A percentile compares a stretch with the other conserved stretches of the same genome.
Conservation (phyloP, 1,140 invertebrate genomes). For the Conus ventricosus region DNA sequence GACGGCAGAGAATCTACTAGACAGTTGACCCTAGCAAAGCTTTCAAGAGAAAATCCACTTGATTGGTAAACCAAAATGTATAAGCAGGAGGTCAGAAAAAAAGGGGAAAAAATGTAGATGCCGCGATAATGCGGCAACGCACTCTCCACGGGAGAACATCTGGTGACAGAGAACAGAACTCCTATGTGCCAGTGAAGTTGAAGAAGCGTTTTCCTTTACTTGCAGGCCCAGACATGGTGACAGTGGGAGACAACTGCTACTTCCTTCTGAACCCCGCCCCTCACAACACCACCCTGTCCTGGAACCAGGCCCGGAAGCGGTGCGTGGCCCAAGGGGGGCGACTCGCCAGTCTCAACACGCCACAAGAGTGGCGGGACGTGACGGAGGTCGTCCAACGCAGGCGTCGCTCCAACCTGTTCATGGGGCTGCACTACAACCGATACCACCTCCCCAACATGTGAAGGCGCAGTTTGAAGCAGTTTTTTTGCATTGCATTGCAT, state of each 20-base stretch:
- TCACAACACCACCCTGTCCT: not conserved
- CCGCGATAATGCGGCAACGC: no score
- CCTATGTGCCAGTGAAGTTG: no score
- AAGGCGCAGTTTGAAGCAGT: not conserved
- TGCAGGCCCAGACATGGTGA: not conserved
- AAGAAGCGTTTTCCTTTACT: not conserved
- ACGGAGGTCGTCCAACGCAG: not conserved
- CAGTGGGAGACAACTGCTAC: not conserved
- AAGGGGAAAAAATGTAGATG: no score
- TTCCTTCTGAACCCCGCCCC: not conserved
- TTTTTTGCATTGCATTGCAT: not conserved
- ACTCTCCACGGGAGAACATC: no score
- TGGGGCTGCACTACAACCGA: conserved; percentile 8
- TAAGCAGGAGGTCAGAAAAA: no score
- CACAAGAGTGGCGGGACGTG: not conserved
- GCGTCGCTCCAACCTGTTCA: not conserved
- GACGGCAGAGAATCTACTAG: no score
- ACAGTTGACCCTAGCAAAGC: no score
- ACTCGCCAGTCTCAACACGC: conserved; percentile 21
- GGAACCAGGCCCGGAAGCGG: not conserved
- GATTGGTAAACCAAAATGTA: no score
- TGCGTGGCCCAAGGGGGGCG: not conserved
- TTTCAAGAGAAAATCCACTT: no score
- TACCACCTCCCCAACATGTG: not conserved
- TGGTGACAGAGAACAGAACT: no score